Evolutionary conservation across 2,113 vertebrate species (phyloP), one percentile per base, ranked within the genome.

Genomic region (Garra rufa): DNA sequence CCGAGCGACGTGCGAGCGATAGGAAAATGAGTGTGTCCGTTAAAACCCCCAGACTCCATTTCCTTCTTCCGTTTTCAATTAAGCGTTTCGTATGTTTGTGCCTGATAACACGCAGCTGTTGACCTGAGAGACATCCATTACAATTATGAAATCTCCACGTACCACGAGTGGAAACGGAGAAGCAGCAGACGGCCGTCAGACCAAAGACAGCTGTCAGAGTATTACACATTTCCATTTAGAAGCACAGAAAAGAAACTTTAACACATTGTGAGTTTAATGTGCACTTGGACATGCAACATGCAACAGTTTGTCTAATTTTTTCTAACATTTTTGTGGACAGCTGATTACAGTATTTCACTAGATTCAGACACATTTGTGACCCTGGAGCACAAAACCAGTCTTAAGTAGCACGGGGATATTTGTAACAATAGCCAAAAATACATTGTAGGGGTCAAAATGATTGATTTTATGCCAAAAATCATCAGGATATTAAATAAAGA

Each of bases 61-160:
- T 90, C 87, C 84, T 70, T 85, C 88, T 85, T 87, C 26, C 75
- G 85, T 91, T 88, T 92, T 93, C 91, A 92, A 92, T 93, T 92
- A 93, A 91, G 11, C 9, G 8, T 48, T 19, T 10, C 19, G 91
- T 92, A 86, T 92, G 91, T 92, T 91, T 91, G 88, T 87, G 88
- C 84, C 91, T 90, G 92, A 93, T 92, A 93, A 91, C 92, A 90
- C 92, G 85, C 89, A 81, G 87, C 91, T 90, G 90, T 94, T 93
- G 89, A 92, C 91, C 90, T 87, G 81, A 86, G 90, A 85, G 88
- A 84, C 76, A 21, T 84, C 44, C 83, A 81, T 87, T 86, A 90
- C 61, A 70, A 90, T 93, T 90, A 91, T 88, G 9, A 83, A 90
- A 92, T 74, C 79, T 82, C 82, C 85, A 89, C 26, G 76, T 85